Conservation (phyloP, 2,888 invertebrate genomes). For the Opisthograptis luteolata region DNA sequence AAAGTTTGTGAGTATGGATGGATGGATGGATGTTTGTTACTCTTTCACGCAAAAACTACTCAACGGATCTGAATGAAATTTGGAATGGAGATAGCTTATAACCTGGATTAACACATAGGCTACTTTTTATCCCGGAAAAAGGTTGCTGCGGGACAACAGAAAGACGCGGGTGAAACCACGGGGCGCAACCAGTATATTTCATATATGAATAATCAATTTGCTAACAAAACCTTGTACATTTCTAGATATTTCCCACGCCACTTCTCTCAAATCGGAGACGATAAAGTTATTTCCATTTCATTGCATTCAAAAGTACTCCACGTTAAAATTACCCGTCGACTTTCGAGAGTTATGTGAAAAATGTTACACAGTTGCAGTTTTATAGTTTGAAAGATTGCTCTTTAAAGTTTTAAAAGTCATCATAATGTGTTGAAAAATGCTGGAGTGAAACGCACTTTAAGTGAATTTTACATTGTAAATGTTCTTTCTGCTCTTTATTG, state of each 20-base stretch:
- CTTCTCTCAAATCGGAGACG: conserved; percentile 23
- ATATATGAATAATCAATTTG: too few relatives aligned
- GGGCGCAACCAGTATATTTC: too few relatives aligned
- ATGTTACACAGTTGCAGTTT: conserved; percentile 1
- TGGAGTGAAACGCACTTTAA: not conserved
- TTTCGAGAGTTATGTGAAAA: conserved; percentile 4
- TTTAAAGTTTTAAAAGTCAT: not conserved
- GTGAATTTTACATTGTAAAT: not conserved
- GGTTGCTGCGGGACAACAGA: too few relatives aligned
- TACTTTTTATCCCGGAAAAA: too few relatives aligned
- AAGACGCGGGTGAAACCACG: too few relatives aligned
- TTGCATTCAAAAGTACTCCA: conserved; percentile 24
- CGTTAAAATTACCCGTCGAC: conserved; percentile 22
- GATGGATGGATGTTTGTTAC: too few relatives aligned
- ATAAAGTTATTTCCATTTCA: conserved; percentile 34
- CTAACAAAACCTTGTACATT: not conserved
- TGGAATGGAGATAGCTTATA: too few relatives aligned
- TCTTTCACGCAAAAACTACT: too few relatives aligned
- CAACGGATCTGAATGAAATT: too few relatives aligned
- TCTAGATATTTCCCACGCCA: conserved; percentile 24
- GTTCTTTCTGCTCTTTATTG: too few relatives aligned
- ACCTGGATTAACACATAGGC: too few relatives aligned
- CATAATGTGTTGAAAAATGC: not conserved
- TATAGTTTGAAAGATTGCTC: conserved; percentile 8
- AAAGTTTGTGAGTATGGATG: too few relatives aligned